Base-by-base conservation (phyloP, 1,140 invertebrate species). In the Sycophila sp. region DNA sequence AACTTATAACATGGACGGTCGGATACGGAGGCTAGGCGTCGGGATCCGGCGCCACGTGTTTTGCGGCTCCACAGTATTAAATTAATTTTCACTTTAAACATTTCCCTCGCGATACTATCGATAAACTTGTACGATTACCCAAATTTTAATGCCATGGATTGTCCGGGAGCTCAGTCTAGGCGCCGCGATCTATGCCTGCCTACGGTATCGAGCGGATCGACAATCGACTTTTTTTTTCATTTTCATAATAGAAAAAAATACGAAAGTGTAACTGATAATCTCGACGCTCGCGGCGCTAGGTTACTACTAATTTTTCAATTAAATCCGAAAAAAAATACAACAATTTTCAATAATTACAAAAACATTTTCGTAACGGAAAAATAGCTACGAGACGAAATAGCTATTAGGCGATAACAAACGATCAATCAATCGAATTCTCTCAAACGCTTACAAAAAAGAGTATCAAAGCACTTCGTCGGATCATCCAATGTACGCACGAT, bases 151-250 rank as follows among this genome's bases (percentile, higher is more conserved):
- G n/a, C n/a, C n/a, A n/a, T n/a, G n/a, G n/a, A n/a, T n/a, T n/a
- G n/a, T n/a, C n/a, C 26, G 10, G 8, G 76, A 83, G 79, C 79
- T 86, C 83, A 83, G 83, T 83, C 82, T 82, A 10, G 79, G 80
- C 80, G 76, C 70, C 76, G 74, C 70, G 47, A 67, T 36, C 73
- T 34, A 65, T 69, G 59, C 42, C 38, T 64, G 59, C 51, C 42
- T 53, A 67, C 74, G 17, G 69, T 72, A 69, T 72, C 70, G 47
- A 77, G 62, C 55, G 65, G 49, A 71, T 71, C 66, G 72, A 71
- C 65, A 24, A 26, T 72, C 65, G 69, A 69, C 62, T 51, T 19
- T 49, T 40, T 49, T 53, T 15, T 51, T 66, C 42, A 73, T 53
- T 70, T 49, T 51, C 6, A 49, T 59, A 49, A 47, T 49, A 40